Conservation (phyloP, 2,888 invertebrate genomes). For the Dexiosoma caninum region DNA sequence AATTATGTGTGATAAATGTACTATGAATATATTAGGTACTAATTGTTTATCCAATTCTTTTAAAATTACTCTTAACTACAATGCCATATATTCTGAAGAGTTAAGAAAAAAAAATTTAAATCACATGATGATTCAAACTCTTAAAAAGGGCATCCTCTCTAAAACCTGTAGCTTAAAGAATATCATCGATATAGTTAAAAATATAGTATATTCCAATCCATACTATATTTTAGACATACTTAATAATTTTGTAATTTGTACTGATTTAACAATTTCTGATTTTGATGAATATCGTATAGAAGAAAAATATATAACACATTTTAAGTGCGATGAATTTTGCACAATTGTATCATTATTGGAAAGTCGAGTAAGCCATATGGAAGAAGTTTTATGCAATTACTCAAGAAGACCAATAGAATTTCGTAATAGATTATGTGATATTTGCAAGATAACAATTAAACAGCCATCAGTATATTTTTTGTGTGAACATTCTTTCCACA, state of each 20-base stretch:
- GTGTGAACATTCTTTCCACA: slow-evolving; percentile 71
- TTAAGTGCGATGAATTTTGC: slow-evolving; percentile 11
- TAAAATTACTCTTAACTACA: not conserved
- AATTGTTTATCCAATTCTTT: slow-evolving; percentile 30
- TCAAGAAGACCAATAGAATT: slow-evolving; percentile 68
- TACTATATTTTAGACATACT: slow-evolving; percentile 41
- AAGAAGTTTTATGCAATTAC: slow-evolving; percentile 18
- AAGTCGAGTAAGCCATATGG: not conserved
- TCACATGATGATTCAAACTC: slow-evolving; percentile 12
- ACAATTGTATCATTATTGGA: not conserved
- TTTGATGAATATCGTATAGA: slow-evolving; percentile 28
- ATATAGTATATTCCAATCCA: slow-evolving; percentile 29
- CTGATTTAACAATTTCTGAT: slow-evolving; percentile 16
- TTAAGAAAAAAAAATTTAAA: not conserved
- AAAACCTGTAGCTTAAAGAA: not conserved
- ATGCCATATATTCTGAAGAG: not conserved
- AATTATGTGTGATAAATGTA: slow-evolving; percentile 43
- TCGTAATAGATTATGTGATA: slow-evolving; percentile 68
- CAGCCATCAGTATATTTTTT: slow-evolving; percentile 67
- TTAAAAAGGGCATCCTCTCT: slow-evolving; percentile 8
- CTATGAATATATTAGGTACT: slow-evolving; percentile 7
- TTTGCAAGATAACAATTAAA: slow-evolving; percentile 66
- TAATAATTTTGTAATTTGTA: slow-evolving; percentile 2
- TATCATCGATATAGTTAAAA: slow-evolving; percentile 4
- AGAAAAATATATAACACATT: slow-evolving; percentile 23